phyloP scores from a whole-genome alignment of 1,140 invertebrate genomes.

The Arctopsyche grandis region DNA sequence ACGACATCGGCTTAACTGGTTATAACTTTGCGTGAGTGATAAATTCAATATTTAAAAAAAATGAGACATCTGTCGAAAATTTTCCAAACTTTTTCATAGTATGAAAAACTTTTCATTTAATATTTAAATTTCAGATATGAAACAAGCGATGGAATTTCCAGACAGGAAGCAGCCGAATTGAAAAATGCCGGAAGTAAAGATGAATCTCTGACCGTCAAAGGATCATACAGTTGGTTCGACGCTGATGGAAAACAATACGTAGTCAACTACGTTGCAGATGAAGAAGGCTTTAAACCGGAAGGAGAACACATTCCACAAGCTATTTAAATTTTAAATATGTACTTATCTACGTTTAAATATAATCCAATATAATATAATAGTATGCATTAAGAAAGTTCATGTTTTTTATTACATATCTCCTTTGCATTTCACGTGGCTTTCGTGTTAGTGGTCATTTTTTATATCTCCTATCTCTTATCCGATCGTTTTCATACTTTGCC shows the following conservation, averaged over 20 bases:
- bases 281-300: constrained; percentile 77
- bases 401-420: too few species aligned
- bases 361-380: not conserved
- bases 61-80: not conserved
- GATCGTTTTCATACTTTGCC: too few species aligned
- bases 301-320: constrained; percentile 26
- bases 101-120: not conserved
- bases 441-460: too few species aligned
- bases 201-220: constrained; percentile 69
- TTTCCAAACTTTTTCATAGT: not conserved
- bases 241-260: constrained; percentile 73
- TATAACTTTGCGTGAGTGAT: constrained; percentile 5
- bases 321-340: not conserved
- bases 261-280: constrained; percentile 75
- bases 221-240: constrained; percentile 73
- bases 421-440: too few species aligned
- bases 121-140: constrained; percentile 66
- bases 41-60: not conserved
- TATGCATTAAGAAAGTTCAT: not conserved
- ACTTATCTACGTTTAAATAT: not conserved
- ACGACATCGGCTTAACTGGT: not conserved
- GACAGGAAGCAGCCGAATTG: constrained; percentile 70
- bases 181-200: constrained; percentile 69
- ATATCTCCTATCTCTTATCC: too few species aligned
- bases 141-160: constrained; percentile 74